These are phyloP conservation scores for Ormyrus nitidulus DNA, from an alignment of 2,888 invertebrate species.

Conservation along the genomic window DNA sequence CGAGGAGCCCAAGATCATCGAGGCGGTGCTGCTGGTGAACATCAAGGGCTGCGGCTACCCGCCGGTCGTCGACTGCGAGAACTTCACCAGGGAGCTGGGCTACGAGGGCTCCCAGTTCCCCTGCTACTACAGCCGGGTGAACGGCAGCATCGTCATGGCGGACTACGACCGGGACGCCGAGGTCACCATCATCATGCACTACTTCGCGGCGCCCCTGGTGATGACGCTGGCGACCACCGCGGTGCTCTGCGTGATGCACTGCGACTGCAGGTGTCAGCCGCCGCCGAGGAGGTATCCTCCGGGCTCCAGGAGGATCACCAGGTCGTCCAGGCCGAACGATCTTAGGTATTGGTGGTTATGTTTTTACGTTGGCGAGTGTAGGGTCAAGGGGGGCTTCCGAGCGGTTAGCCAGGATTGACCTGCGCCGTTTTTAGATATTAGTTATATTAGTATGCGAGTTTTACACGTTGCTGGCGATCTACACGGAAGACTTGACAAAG, in stretches of 20 bases:
- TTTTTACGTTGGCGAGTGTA: conserved; percentile 57
- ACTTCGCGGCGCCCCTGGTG: conserved; percentile 89
- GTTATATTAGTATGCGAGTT: conserved; percentile 10
- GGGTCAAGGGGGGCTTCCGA: conserved; percentile 51
- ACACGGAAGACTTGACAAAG: conserved; percentile 18
- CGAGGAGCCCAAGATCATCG: conserved; percentile 70
- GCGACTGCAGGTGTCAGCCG: conserved; percentile 86
- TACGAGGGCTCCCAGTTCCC: conserved; percentile 82
- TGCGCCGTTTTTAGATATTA: background rate
- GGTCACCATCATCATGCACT: conserved; percentile 88
- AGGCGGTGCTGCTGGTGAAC: conserved; percentile 84
- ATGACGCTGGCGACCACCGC: conserved; percentile 90
- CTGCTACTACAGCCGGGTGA: conserved; percentile 85
- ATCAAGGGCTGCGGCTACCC: conserved; percentile 92
- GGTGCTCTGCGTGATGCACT: conserved; percentile 90
- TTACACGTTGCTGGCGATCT: conserved; percentile 15
- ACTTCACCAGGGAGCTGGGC: conserved; percentile 84
- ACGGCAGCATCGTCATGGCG: conserved; percentile 88
- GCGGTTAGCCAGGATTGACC: conserved; percentile 45
- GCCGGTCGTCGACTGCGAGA: conserved; percentile 85
- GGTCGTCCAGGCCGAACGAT: conserved; percentile 76
- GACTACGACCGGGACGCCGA: conserved; percentile 90
- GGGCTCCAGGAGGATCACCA: conserved; percentile 21
- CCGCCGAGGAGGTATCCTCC: conserved; percentile 75
- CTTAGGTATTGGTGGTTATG: conserved; percentile 75